These are phyloP conservation scores for Xerus inauris DNA, from an alignment of 2,113 vertebrate species.

Conservation along the genomic window DNA sequence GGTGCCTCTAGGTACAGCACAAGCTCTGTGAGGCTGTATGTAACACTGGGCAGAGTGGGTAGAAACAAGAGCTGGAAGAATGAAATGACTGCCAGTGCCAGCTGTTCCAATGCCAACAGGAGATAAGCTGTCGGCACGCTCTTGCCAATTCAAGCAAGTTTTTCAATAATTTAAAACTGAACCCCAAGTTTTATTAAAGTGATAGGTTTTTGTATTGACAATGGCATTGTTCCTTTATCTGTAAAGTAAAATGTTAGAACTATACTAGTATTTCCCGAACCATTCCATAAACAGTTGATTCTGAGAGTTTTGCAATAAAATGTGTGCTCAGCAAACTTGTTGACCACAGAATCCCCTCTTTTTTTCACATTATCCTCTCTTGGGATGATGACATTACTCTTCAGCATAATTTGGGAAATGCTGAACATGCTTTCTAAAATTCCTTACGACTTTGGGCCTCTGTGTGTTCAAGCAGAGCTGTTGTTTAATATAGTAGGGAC, in stretches of 20 bases:
- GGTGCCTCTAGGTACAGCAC: not conserved
- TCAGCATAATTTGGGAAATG: not conserved
- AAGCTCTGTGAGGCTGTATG: not conserved
- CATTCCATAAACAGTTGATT: not conserved
- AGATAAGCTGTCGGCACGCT: not conserved
- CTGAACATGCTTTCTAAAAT: not conserved
- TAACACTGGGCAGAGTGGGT: not conserved
- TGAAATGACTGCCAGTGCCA: not conserved
- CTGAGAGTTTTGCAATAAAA: not conserved
- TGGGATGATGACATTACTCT: not conserved
- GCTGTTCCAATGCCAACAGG: not conserved
- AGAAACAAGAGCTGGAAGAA: not conserved
- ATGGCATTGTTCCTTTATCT: not conserved
- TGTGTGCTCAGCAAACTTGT: not conserved
- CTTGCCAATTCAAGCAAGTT: not conserved
- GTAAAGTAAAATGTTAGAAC: not conserved
- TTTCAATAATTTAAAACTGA: not conserved
- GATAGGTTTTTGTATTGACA: not conserved
- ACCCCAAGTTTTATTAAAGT: not conserved
- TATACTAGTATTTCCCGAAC: not conserved
- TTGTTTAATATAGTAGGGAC: not conserved
- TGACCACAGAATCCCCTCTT: not conserved
- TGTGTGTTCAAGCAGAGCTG: constrained; percentile 26
- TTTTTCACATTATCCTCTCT: not conserved
- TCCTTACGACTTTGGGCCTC: not conserved